These are phyloP conservation scores for Galeopsomyia nigrocyanea DNA, from an alignment of 2,888 invertebrate genomes.

Conservation along the genomic window DNA sequence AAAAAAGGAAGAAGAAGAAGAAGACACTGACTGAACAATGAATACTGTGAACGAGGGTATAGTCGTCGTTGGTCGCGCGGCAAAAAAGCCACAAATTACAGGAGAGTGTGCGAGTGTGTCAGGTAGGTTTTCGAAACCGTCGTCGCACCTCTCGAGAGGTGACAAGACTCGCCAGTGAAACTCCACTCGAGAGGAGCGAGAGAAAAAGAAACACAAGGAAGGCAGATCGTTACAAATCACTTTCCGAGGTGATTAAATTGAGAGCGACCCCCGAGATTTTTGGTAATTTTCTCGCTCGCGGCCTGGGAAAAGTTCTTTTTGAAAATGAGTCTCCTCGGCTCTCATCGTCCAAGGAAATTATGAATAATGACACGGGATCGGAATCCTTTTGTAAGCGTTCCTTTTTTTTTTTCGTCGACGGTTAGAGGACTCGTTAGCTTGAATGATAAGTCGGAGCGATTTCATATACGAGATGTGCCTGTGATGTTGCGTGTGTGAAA, in stretches of 20 bases:
- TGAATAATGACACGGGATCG: constrained; percentile 47
- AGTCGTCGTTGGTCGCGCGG: constrained; percentile 52
- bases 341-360: constrained; percentile 33
- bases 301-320: not conserved
- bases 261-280: constrained; percentile 20
- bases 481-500: constrained; percentile 18
- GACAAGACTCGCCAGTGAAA: constrained; percentile 56
- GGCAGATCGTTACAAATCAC: constrained; percentile 37
- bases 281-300: constrained; percentile 11
- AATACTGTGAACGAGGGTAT: constrained; percentile 56
- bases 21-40: constrained; percentile 56
- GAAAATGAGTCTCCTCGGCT: constrained; percentile 23
- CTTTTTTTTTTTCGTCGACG: constrained; percentile 54
- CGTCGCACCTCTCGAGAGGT: constrained; percentile 55
- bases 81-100: constrained; percentile 64
- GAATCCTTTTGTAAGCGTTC: constrained; percentile 28
- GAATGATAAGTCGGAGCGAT: constrained; percentile 68
- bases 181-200: constrained; percentile 5
- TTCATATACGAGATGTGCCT: constrained; percentile 56
- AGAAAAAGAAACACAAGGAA: too few species aligned
- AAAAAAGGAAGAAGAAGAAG: constrained; percentile 29
- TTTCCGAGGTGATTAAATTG: constrained; percentile 30
- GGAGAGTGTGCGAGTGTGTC: constrained; percentile 60
- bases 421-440: constrained; percentile 65
- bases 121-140: constrained; percentile 38